phyloP scores from a whole-genome alignment of 2,888 invertebrate genomes.

The Leucoma salicis region DNA sequence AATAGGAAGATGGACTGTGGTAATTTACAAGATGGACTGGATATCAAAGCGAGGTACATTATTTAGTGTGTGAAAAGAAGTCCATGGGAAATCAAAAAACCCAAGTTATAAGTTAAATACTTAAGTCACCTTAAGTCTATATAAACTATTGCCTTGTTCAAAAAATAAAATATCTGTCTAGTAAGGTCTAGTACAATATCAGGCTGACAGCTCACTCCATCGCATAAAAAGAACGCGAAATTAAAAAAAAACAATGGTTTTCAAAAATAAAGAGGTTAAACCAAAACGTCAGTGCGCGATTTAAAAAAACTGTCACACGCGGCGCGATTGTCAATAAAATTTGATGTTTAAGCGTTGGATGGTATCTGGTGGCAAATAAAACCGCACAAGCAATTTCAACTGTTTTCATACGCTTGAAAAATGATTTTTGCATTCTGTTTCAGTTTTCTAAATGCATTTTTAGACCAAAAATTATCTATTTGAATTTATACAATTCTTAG shows the following conservation, averaged over 20 bases:
- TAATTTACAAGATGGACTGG: too few species aligned
- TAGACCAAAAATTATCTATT: background rate
- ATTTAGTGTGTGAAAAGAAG: too few species aligned
- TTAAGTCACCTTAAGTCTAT: too few species aligned
- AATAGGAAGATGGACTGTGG: too few species aligned
- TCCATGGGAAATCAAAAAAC: too few species aligned
- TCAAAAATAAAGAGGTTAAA: conserved; percentile 35
- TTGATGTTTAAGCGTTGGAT: conserved; percentile 65
- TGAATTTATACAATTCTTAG: background rate
- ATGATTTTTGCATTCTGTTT: conserved; percentile 39
- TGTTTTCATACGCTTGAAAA: conserved; percentile 48
- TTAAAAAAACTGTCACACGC: conserved; percentile 52
- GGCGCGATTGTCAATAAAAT: conserved; percentile 68
- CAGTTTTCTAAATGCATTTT: conserved; percentile 4
- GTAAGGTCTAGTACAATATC: too few species aligned
- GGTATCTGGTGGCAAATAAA: conserved; percentile 61
- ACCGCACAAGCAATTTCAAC: conserved; percentile 49
- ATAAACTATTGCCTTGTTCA: too few species aligned
- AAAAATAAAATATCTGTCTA: too few species aligned
- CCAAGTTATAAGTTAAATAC: too few species aligned
- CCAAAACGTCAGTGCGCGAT: conserved; percentile 39
- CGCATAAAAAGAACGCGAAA: conserved; percentile 23
- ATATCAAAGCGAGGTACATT: too few species aligned
- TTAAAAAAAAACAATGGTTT: conserved; percentile 29
- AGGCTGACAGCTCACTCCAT: conserved; percentile 6